Conservation (phyloP, 2,797 vertebrate genomes). For the Hypotaenidia okinawae region DNA sequence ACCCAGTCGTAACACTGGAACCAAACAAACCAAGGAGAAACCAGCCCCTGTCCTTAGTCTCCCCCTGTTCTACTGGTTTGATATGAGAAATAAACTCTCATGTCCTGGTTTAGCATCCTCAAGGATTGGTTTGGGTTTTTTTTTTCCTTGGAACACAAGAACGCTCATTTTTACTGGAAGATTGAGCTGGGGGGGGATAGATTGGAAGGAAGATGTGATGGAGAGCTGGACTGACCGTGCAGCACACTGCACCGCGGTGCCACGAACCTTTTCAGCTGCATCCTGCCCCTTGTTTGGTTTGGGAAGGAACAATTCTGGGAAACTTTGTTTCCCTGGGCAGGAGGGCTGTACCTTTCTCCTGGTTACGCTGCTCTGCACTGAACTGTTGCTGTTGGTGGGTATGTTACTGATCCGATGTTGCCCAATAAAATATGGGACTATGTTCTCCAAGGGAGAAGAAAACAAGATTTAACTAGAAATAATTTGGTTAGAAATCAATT, state of each 20-base stretch:
- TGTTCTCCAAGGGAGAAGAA: background rate
- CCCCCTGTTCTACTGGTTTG: background rate
- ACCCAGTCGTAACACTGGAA: fast-evolving
- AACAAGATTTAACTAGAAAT: background rate
- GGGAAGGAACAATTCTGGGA: background rate
- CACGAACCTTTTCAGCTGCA: background rate
- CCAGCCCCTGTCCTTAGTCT: background rate
- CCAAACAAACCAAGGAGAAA: background rate
- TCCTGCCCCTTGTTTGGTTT: background rate
- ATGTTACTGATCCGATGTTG: background rate
- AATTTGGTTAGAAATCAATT: background rate
- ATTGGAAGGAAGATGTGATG: background rate
- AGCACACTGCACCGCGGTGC: too few relatives aligned
- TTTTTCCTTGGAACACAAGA: background rate
- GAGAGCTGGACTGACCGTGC: background rate
- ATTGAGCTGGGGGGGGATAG: background rate
- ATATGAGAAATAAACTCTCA: background rate
- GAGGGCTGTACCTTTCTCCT: background rate
- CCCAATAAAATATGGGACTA: background rate
- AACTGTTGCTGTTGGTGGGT: background rate
- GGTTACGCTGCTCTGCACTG: background rate
- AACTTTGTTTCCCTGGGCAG: background rate
- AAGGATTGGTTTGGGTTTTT: background rate
- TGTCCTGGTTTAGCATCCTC: background rate
- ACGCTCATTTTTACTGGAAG: background rate